Evolutionary conservation across 2,888 invertebrate genomes (phyloP), one percentile per base, ranked within the genome.

Genomic region (Notocelia uddmanniana): DNA sequence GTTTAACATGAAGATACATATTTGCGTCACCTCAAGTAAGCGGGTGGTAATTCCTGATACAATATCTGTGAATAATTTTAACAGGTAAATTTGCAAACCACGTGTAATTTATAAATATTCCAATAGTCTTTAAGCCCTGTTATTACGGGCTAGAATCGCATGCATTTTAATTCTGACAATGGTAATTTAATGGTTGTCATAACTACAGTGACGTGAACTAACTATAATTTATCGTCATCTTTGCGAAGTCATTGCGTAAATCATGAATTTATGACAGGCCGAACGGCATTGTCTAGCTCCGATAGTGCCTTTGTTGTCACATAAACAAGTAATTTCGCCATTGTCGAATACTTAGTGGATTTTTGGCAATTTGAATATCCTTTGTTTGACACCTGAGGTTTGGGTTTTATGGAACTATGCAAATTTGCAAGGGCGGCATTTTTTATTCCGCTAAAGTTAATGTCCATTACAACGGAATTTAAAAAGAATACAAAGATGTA

Each of bases 181-280:
- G 73, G 80, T 73, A 78, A 77, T 75, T 74, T 73, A 75, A 78
- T 74, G 13, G 62, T 84, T 78, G 86, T 79, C 73, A 78, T 81
- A 81, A 84, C 82, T 83, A 84, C 83, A 87, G 87, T 87, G 81
- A 86, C 88, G 85, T 88, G 88, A 88, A 89, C 87, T 84, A 88
- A 89, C 87, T 84, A 87, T 90, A 91, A 92, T 92, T 92, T 92
- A 92, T 93, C 84, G 87, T 86, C 87, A 87, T 88, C 89, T 90
- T 90, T 89, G 87, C 87, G 85, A 87, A 86, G 87, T 89, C 89
- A 90, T 91, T 89, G 91, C 89, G 91, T 93, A 93, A 93, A 93
- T 93, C 93, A 93, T 90, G 83, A 83, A 90, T 93, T 93, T 93
- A 93, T 93, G 93, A 93, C 93, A 91, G 81, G 83, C 83, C 85